Percentiles rank a stretch among this genome's conserved stretches.
These are phyloP conservation scores for Fulmarus glacialis DNA, from an alignment of 2,113 vertebrate genomes.

Conservation along the genomic window DNA sequence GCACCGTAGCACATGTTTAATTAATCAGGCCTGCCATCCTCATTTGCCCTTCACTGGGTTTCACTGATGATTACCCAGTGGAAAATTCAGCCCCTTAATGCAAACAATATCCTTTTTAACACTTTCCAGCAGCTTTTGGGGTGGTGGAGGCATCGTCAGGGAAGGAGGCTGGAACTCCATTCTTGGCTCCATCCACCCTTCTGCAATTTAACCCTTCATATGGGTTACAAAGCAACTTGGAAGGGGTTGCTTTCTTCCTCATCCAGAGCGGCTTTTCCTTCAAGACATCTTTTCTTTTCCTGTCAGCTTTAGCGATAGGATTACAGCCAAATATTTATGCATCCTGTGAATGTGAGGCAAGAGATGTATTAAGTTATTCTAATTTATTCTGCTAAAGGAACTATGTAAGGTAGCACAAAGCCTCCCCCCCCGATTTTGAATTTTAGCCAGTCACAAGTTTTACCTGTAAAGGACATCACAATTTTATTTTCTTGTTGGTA, in stretches of 20 bases:
- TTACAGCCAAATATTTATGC: conserved; percentile 58
- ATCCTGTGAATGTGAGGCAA: neutral
- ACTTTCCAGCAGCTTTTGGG: conserved; percentile 16
- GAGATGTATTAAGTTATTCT: conserved; percentile 58
- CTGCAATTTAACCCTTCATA: neutral
- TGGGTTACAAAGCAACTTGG: neutral
- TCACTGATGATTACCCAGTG: conserved; percentile 73
- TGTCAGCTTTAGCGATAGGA: conserved; percentile 22
- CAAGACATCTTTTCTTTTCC: neutral
- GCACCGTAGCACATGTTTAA: conserved; percentile 63
- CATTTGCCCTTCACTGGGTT: conserved; percentile 70
- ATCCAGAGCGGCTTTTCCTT: neutral
- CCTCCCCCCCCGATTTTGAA: neutral
- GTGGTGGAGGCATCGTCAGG: neutral
- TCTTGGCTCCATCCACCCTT: neutral
- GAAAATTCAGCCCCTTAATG: conserved; percentile 69
- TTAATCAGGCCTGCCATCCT: conserved; percentile 74
- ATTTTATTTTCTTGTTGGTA: conserved; percentile 20
- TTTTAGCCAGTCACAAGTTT: conserved; percentile 16
- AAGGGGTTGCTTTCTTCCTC: neutral
- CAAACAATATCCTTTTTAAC: conserved; percentile 72
- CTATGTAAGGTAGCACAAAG: neutral
- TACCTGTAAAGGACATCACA: neutral
- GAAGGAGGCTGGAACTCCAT: neutral
- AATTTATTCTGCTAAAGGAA: conserved; percentile 42